Evolutionary conservation across 92 coral and sea anemone genomes (phyloP), one percentile per base, ranked within the genome.

Genomic region (Chrysogorgia sp.): DNA sequence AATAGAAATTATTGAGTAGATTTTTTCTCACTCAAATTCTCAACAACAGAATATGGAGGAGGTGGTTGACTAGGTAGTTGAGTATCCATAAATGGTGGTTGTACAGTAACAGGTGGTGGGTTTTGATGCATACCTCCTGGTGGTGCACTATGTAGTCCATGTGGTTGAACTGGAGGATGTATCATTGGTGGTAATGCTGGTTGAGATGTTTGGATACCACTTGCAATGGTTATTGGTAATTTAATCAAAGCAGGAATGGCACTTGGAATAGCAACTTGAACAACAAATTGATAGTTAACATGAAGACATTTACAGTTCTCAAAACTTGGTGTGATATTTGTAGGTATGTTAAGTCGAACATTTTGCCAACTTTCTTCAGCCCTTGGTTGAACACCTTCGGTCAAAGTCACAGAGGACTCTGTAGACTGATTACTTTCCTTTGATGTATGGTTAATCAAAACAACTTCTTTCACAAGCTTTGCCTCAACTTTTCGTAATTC

Each of bases 331-430:
- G 10, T 21, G 30, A 32, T 45, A 0, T 40, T 33, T 64, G 41
- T 20, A 21, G 71, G 45, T 0, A 32, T 33, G 21, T 64, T 33
- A 13, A 64, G 47, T 37, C 21, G 45, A 7, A 31, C 48, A 35
- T 64, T 64, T 10, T 64, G 45, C 71, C 71, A 37, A 21, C 71
- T 41, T 33, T 22, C 76, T 30, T 69, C 76, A 69, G 20, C 33
- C 3, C 76, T 8, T 9, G 58, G 21, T 69, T 48, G 58, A 45
- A 45, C 14, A 8, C 58, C 59, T 45, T 45, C 21, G 25, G 56
- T 41, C 34, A 68, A 45, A 37, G 24, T 25, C 19, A 23, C 59
- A 23, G 74, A 23, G 17, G 63, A 57, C 17, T 32, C 49, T 0
- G 40, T 7, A 20, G 17, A 26, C 3, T 45, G 23, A 21, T 9